Evolutionary conservation across 2,888 invertebrate genomes (phyloP).

Genomic region (Chirona hameri): DNA sequence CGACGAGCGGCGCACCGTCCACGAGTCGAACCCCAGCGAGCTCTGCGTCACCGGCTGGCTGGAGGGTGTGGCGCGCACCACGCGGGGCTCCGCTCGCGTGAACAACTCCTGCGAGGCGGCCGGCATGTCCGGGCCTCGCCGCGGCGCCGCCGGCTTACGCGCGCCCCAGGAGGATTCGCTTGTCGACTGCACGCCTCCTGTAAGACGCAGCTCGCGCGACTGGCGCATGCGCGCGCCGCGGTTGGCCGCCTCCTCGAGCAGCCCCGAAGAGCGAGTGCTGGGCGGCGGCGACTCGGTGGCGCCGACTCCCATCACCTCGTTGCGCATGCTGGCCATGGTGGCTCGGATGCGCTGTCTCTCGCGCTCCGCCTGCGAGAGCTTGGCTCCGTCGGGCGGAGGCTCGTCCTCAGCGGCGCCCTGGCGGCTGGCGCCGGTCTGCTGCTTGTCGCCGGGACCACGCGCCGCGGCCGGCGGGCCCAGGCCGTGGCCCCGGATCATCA

Average conservation of each 20-base stretch:
- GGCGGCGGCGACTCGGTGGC: not conserved
- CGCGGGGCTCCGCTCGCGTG: not conserved
- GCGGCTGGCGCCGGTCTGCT: not conserved
- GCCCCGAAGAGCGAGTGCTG: not conserved
- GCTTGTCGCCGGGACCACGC: not conserved
- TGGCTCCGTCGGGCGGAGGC: not conserved
- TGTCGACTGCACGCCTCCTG: not conserved
- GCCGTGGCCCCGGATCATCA: constrained; percentile 7
- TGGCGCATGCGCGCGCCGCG: constrained; percentile 5
- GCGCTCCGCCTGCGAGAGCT: not conserved
- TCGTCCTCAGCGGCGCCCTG: not conserved
- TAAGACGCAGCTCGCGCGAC: not conserved
- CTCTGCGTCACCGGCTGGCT: not conserved
- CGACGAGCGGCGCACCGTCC: not conserved
- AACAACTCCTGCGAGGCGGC: not conserved
- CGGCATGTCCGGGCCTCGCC: not conserved
- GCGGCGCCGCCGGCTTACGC: not conserved
- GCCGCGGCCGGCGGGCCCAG: not conserved
- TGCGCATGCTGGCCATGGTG: constrained; percentile 1
- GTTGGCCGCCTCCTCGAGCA: constrained; percentile 2
- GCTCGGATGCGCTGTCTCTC: constrained; percentile 4
- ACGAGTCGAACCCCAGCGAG: not conserved
- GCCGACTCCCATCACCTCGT: not conserved
- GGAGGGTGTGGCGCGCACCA: not conserved
- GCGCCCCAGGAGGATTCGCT: not conserved